These are phyloP conservation scores for Silurus meridionalis DNA, from an alignment of 2,113 vertebrate genomes.

Conservation along the genomic window DNA sequence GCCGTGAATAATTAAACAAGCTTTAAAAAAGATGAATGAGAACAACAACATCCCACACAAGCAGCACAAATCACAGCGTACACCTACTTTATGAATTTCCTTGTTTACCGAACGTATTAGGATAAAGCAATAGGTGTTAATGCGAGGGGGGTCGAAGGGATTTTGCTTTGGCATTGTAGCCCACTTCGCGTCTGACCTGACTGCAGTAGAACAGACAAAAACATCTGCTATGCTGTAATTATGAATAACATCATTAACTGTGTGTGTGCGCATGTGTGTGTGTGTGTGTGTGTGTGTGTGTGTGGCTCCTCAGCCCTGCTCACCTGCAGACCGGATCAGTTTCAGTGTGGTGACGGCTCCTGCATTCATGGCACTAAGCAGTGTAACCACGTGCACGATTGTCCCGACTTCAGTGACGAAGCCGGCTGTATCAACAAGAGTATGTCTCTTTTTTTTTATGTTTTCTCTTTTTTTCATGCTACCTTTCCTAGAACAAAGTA, in stretches of 20 bases:
- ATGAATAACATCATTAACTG: not conserved
- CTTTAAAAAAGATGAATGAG: conserved; percentile 71
- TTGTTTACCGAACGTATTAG: conserved; percentile 31
- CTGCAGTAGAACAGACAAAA: not conserved
- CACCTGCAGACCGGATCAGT: conserved; percentile 88
- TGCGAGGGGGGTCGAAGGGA: not conserved
- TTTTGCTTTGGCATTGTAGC: conserved; percentile 13
- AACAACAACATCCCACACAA: conserved; percentile 59
- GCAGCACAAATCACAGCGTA: conserved; percentile 48
- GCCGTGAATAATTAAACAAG: conserved; percentile 70
- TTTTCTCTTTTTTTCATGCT: conserved; percentile 53
- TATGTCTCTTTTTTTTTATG: conserved; percentile 55
- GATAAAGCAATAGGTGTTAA: conserved; percentile 38
- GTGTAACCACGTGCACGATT: conserved; percentile 88
- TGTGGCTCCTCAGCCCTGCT: conserved; percentile 73
- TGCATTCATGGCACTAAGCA: conserved; percentile 89
- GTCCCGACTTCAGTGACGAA: conserved; percentile 89
- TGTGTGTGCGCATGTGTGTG: conserved; percentile 26
- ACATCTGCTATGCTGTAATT: not conserved
- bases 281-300: conserved; percentile 25
- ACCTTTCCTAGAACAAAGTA: too few relatives aligned
- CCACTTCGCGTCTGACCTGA: not conserved
- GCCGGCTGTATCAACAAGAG: conserved; percentile 83
- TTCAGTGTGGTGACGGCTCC: conserved; percentile 89
- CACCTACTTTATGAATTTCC: not conserved